Percentiles rank a stretch among this genome's conserved stretches.
Evolutionary conservation across 2,113 vertebrate species (phyloP).

Genomic region (Lamprologus ornatipinnis): DNA sequence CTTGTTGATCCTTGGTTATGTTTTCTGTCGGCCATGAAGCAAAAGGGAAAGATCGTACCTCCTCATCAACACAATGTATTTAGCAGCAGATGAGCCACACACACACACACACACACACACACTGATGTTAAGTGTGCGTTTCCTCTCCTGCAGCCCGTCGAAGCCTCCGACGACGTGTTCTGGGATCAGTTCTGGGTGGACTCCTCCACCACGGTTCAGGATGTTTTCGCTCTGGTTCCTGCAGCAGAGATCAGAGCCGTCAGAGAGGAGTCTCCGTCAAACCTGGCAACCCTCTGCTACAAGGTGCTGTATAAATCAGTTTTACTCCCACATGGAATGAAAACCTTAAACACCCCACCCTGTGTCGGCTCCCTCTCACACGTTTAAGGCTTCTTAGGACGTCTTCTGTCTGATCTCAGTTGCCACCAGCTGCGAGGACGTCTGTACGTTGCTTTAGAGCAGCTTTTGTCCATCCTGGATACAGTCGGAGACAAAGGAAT

Average conservation of each 20-base stretch:
- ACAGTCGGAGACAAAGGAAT: slow-evolving; percentile 7
- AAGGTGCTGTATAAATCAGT: slow-evolving; percentile 74
- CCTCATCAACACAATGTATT: neutral
- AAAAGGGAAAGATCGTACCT: accelerated
- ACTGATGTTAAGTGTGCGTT: neutral
- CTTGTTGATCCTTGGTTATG: neutral
- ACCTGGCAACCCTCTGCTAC: slow-evolving; percentile 95
- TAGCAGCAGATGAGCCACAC: neutral
- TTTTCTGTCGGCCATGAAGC: neutral
- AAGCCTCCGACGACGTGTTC: slow-evolving; percentile 90
- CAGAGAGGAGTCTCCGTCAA: slow-evolving; percentile 94
- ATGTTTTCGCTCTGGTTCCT: slow-evolving; percentile 92
- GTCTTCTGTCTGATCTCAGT: accelerated
- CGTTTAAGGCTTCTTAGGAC: accelerated
- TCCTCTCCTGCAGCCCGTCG: slow-evolving; percentile 79
- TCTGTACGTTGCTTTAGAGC: neutral
- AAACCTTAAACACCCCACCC: neutral
- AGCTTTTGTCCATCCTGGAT: neutral
- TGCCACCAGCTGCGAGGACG: neutral
- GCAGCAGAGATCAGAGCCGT: slow-evolving; percentile 93
- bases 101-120: neutral
- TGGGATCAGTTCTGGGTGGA: slow-evolving; percentile 99
- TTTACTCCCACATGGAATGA: neutral
- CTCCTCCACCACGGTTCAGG: slow-evolving; percentile 84
- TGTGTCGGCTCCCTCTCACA: accelerated